These are phyloP conservation scores for Phoeniculus purpureus DNA, from an alignment of 2,797 vertebrate genomes.

Conservation along the genomic window DNA sequence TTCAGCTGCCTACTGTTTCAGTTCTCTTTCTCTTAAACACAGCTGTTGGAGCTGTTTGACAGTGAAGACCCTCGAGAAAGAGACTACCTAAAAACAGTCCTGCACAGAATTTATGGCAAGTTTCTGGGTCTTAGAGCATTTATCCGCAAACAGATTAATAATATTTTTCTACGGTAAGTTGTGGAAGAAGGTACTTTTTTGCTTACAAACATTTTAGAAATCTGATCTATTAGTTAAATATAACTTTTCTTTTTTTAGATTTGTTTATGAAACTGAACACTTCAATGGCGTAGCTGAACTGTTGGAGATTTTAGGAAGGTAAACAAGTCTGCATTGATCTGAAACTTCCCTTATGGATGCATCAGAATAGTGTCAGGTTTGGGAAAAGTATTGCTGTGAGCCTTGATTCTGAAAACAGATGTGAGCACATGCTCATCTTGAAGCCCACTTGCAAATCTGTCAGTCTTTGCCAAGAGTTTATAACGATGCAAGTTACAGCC, in stretches of 20 bases:
- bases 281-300: slow-evolving; percentile 99
- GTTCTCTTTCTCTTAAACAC: slow-evolving; percentile 17
- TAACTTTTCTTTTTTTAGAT: slow-evolving; percentile 74
- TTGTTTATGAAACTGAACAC: slow-evolving; percentile 99
- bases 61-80: slow-evolving; percentile 98
- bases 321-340: slow-evolving; percentile 57
- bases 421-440: background rate
- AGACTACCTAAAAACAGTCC: slow-evolving; percentile 99
- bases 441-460: background rate
- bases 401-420: slow-evolving; percentile 13
- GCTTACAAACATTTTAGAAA: background rate
- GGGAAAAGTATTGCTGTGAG: background rate
- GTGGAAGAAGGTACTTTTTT: background rate
- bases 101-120: slow-evolving; percentile 99
- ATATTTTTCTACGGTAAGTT: slow-evolving; percentile 99
- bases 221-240: background rate
- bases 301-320: slow-evolving; percentile 99
- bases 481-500: background rate
- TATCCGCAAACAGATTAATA: slow-evolving; percentile 99
- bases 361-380: background rate
- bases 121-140: slow-evolving; percentile 99
- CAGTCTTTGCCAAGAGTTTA: background rate
- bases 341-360: background rate
- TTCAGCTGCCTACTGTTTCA: background rate
- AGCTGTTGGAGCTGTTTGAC: slow-evolving; percentile 98